Conservation (phyloP, 2,888 invertebrate genomes). For the Coenonympha glycerion region DNA sequence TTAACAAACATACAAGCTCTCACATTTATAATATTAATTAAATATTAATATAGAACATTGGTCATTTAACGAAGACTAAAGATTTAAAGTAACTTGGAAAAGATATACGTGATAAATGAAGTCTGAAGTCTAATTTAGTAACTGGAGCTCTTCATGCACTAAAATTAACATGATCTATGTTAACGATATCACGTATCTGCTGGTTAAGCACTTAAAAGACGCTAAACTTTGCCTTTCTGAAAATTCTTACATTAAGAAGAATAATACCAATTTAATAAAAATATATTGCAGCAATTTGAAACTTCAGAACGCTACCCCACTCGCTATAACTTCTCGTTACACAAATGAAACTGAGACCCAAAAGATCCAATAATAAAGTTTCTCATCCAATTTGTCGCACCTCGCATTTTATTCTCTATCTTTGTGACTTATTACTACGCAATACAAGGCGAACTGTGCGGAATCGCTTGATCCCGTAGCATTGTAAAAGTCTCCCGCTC, state of each 20-base stretch:
- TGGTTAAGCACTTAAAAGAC: neutral
- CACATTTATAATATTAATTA: too few species aligned
- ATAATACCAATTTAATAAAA: slow-evolving; percentile 11
- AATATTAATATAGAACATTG: too few species aligned
- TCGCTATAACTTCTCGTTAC: slow-evolving; percentile 19
- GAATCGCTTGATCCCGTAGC: slow-evolving; percentile 67
- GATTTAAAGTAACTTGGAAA: too few species aligned
- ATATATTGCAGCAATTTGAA: slow-evolving; percentile 14
- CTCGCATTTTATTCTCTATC: slow-evolving; percentile 62
- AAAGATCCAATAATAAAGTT: slow-evolving; percentile 50
- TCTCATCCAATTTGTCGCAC: slow-evolving; percentile 69
- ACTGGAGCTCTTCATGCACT: too few species aligned
- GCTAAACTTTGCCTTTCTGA: neutral
- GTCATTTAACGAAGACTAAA: too few species aligned
- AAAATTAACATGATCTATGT: too few species aligned
- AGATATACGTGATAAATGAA: too few species aligned
- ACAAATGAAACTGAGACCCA: slow-evolving; percentile 23
- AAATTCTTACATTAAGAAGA: neutral
- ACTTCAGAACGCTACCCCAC: slow-evolving; percentile 10
- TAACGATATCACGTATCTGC: too few species aligned
- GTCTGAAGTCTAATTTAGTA: too few species aligned
- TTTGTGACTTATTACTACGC: slow-evolving; percentile 58
- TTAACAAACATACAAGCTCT: too few species aligned
- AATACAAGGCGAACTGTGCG: slow-evolving; percentile 48
- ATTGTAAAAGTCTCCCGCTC: slow-evolving; percentile 66